phyloP scores from a whole-genome alignment of 2,113 vertebrate genomes.

The Pelecanus crispus region DNA sequence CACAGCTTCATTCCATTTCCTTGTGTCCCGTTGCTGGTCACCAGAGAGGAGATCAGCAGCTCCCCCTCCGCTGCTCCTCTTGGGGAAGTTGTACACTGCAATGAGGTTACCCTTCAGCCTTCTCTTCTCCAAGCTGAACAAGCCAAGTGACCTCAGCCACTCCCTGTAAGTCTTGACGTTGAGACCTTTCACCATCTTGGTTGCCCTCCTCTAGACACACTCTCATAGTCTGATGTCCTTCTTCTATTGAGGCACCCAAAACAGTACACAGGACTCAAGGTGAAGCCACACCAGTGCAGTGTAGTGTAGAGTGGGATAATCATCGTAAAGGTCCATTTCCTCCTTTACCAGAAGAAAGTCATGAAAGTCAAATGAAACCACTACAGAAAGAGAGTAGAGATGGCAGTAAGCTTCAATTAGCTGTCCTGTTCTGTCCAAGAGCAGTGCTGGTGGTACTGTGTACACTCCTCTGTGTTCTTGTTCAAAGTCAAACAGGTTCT shows the following conservation, averaged over 20 bases:
- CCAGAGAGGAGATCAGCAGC: neutral
- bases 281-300: too few species aligned
- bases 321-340: neutral
- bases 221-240: neutral
- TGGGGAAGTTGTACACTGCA: rapidly evolving
- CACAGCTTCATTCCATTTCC: neutral
- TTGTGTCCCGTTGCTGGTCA: rapidly evolving
- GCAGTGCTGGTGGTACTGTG: neutral
- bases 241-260: neutral
- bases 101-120: rapidly evolving
- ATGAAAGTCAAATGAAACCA: neutral
- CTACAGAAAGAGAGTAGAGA: neutral
- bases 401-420: neutral
- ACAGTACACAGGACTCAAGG: neutral
- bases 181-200: neutral
- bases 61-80: rapidly evolving
- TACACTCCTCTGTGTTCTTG: neutral
- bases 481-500: neutral
- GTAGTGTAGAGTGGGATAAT: neutral
- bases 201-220: neutral
- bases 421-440: neutral
- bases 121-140: neutral
- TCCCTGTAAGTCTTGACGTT: rapidly evolving
- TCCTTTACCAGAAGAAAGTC: neutral
- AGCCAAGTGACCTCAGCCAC: neutral